Evolutionary conservation across 2,888 invertebrate species (phyloP).

Genomic region (Pterostichus niger): DNA sequence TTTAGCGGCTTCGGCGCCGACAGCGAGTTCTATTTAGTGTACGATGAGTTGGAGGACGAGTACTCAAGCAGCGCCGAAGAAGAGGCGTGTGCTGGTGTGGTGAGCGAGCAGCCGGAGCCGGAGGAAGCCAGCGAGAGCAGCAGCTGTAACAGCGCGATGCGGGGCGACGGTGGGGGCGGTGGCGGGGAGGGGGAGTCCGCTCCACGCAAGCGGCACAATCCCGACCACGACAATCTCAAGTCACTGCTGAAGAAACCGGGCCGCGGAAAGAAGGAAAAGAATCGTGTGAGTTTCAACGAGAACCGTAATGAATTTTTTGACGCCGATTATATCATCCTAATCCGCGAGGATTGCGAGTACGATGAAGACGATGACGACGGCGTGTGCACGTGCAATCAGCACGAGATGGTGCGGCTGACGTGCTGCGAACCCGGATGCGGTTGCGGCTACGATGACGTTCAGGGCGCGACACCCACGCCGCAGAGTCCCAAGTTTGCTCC

Average conservation of each 20-base stretch:
- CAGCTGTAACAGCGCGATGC: constrained; percentile 75
- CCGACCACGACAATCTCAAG: constrained; percentile 83
- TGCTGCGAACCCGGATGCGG: constrained; percentile 85
- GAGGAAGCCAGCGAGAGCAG: constrained; percentile 71
- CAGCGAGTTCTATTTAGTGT: constrained; percentile 72
- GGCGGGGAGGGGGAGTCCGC: constrained; percentile 77
- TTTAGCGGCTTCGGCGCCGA: constrained; percentile 71
- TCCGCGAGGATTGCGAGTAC: constrained; percentile 92
- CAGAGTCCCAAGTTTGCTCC: constrained; percentile 83
- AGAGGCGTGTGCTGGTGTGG: constrained; percentile 68
- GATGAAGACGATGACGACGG: constrained; percentile 88
- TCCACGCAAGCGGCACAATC: constrained; percentile 78
- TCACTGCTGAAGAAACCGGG: constrained; percentile 89
- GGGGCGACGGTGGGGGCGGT: constrained; percentile 77
- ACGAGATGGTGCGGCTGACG: constrained; percentile 82
- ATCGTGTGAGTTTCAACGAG: constrained; percentile 93
- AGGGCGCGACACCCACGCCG: constrained; percentile 73
- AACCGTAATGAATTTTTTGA: constrained; percentile 94
- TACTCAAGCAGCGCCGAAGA: constrained; percentile 68
- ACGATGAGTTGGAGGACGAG: constrained; percentile 75
- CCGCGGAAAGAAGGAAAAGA: constrained; percentile 84
- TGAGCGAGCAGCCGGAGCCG: constrained; percentile 79
- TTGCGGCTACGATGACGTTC: constrained; percentile 74
- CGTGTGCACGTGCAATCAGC: constrained; percentile 86
- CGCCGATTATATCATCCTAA: constrained; percentile 94